Conservation (phyloP, 2,797 vertebrate species). For the Harpagifer antarcticus region DNA sequence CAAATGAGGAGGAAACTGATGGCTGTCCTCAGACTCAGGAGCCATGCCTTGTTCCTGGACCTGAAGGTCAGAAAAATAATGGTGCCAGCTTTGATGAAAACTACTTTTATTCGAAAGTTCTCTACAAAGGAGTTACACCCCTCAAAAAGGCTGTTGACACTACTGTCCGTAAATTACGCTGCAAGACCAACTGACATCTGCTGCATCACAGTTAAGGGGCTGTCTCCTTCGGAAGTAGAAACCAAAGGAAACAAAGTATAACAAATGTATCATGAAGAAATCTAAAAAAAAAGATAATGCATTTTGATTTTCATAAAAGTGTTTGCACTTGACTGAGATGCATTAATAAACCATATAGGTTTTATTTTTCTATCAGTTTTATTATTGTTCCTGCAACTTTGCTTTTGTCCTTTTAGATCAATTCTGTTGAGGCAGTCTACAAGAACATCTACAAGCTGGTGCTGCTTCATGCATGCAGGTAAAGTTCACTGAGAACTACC, state of each 20-base stretch:
- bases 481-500: conserved; percentile 4
- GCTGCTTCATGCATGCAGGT: conserved; percentile 96
- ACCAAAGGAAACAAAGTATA: not conserved
- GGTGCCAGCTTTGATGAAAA: not conserved
- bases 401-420: conserved; percentile 81
- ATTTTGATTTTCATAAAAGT: not conserved
- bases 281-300: too few relatives aligned
- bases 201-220: not conserved
- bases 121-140: not conserved
- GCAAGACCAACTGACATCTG: not conserved
- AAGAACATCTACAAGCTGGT: conserved; percentile 92
- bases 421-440: conserved; percentile 87
- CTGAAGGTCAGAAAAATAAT: conserved; percentile 83
- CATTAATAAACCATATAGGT: not conserved
- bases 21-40: conserved; percentile 88
- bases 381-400: not conserved
- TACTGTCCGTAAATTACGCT: not conserved
- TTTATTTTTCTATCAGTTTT: not conserved
- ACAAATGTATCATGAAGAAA: too few relatives aligned
- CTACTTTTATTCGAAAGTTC: not conserved
- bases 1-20: conserved; percentile 90
- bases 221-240: not conserved
- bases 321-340: not conserved
- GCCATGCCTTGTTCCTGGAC: conserved; percentile 89
- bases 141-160: not conserved